phyloP scores from a whole-genome alignment of 2,113 vertebrate species.

The Leptocoma aspasia region DNA sequence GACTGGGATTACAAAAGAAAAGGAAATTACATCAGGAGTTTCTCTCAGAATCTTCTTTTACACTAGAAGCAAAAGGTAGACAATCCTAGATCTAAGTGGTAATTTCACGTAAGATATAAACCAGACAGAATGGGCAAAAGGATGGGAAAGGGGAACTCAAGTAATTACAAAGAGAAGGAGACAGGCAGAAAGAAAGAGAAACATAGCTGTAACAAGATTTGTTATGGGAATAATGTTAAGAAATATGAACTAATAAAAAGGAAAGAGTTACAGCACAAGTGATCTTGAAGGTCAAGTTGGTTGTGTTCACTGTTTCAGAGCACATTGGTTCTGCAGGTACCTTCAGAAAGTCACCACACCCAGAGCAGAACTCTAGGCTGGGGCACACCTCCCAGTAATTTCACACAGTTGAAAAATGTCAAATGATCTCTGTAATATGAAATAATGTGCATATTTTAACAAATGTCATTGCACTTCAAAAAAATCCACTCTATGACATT shows the following conservation, averaged over 20 bases:
- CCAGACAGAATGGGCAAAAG: not conserved
- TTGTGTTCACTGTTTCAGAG: not conserved
- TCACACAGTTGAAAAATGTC: not conserved
- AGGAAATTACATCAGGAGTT: not conserved
- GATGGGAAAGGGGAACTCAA: not conserved
- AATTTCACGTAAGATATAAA: not conserved
- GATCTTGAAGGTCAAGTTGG: not conserved
- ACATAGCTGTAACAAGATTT: not conserved
- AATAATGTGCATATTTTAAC: slow-evolving; percentile 31
- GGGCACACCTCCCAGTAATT: not conserved
- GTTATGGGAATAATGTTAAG: not conserved
- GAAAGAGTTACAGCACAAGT: not conserved
- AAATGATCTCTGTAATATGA: slow-evolving; percentile 8
- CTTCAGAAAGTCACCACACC: slow-evolving; percentile 15
- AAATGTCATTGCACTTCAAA: slow-evolving; percentile 31
- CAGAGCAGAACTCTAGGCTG: not conserved
- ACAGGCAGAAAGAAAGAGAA: not conserved
- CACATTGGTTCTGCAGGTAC: not conserved
- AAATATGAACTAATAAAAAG: not conserved
- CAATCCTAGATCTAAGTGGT: not conserved
- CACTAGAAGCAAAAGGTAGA: not conserved
- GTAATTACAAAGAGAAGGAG: not conserved
- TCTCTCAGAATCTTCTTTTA: not conserved
- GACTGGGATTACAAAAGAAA: not conserved
- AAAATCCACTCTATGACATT: not conserved